These are phyloP conservation scores for Agrochola litura DNA, from an alignment of 2,888 invertebrate species.

Conservation along the genomic window DNA sequence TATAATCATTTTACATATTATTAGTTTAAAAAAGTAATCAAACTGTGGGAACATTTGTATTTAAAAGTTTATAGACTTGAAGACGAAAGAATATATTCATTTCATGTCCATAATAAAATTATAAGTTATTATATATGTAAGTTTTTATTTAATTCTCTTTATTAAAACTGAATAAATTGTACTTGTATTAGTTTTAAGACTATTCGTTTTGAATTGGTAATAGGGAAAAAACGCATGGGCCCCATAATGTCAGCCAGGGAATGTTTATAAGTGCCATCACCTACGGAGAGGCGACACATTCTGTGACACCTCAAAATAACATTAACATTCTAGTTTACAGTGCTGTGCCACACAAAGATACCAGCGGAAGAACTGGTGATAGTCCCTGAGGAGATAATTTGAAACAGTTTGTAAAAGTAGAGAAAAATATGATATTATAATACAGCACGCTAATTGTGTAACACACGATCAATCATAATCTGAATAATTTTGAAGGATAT, in stretches of 20 bases:
- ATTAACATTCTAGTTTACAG: slow-evolving; percentile 75
- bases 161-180: slow-evolving; percentile 82
- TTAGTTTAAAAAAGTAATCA: slow-evolving; percentile 73
- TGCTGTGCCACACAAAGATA: slow-evolving; percentile 5
- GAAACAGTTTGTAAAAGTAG: background rate
- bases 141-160: slow-evolving; percentile 80
- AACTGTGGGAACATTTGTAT: slow-evolving; percentile 79
- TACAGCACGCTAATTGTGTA: no score
- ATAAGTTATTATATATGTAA: slow-evolving; percentile 75
- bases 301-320: slow-evolving; percentile 77
- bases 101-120: slow-evolving; percentile 78
- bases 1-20: slow-evolving; percentile 68
- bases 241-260: slow-evolving; percentile 60
- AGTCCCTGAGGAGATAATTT: slow-evolving; percentile 5
- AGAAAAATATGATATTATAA: background rate
- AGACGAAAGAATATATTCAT: slow-evolving; percentile 78
- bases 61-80: slow-evolving; percentile 75
- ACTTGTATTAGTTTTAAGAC: slow-evolving; percentile 72
- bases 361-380: slow-evolving; percentile 4
- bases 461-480: no score
- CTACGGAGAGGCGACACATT: slow-evolving; percentile 82
- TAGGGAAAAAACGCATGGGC: slow-evolving; percentile 74
- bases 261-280: slow-evolving; percentile 77
- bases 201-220: slow-evolving; percentile 75
- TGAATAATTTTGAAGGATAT: no score